These are phyloP conservation scores for Bos taurus DNA, from an alignment of 2,113 vertebrate genomes.

Conservation along the genomic window ARS-UCD2.0 NC_037354.1:44005001-44005500, in stretches of 20 bases:
- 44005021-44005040: background rate
- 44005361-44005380: background rate
- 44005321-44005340: background rate
- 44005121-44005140: background rate
- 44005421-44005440: too few relatives aligned
- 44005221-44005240: too few relatives aligned
- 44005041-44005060: background rate
- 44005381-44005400: background rate
- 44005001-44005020: background rate
- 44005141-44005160: background rate
- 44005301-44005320: accelerated
- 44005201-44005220: background rate
- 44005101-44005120: background rate
- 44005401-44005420: background rate
- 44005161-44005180: background rate
- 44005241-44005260: background rate
- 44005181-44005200: accelerated
- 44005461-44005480: too few relatives aligned
- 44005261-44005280: background rate
- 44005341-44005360: background rate
- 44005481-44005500: background rate
- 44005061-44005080: background rate
- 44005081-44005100: background rate
- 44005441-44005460: background rate
- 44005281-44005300: background rate